Evolutionary conservation across 2,797 vertebrate genomes (phyloP), one percentile per base, ranked within the genome.

Genomic region (Hydrophis major): DNA sequence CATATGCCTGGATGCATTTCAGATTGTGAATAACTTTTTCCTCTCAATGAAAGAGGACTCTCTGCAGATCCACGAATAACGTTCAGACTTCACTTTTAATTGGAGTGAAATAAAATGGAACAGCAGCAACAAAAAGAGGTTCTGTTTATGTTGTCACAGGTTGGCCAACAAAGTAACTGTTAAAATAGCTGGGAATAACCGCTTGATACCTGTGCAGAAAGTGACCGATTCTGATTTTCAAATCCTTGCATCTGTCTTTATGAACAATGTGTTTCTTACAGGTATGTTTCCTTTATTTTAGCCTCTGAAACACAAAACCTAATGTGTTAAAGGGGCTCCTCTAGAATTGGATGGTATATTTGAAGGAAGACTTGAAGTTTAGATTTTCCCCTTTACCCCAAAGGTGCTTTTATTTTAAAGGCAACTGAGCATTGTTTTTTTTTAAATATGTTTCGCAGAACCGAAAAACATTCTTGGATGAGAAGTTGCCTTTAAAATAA

Each of bases 181-280:
- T 92, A 98, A 97, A 37, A 95, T 99, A 93, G 90, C 97, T 90
- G 98, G 98, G 93, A 99, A 98, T 95, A 95, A 96, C 91, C 93
- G 20, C 0, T 95, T 97, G 86, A 94, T 95, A 89, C 92, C 93
- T 13, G 96, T 96, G 57, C 96, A 97, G 27, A 98, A 96, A 94
- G 92, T 99, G 55, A 96, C 96, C n/a, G 98, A 98, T 93, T 78
- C 93, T 0, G 98, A 99, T 94, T 94, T 98, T 87, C 95, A 96
- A 6, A 95, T 94, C 91, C 95, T 99, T 66, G 95, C 95, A 1
- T 91, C 94, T 94, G 95, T 98, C 94, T 96, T 99, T 86, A 28
- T 0, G 22, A 93, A 93, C 53, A 90, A 94, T 89, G 22, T 6
- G 0, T 88, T 87, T 90, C 94, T 99, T 95, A 98, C 96, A 96